Percentiles rank a stretch among this genome's conserved stretches.
phyloP scores from a whole-genome alignment of 2,113 vertebrate species.

The Damaliscus lunatus region DNA sequence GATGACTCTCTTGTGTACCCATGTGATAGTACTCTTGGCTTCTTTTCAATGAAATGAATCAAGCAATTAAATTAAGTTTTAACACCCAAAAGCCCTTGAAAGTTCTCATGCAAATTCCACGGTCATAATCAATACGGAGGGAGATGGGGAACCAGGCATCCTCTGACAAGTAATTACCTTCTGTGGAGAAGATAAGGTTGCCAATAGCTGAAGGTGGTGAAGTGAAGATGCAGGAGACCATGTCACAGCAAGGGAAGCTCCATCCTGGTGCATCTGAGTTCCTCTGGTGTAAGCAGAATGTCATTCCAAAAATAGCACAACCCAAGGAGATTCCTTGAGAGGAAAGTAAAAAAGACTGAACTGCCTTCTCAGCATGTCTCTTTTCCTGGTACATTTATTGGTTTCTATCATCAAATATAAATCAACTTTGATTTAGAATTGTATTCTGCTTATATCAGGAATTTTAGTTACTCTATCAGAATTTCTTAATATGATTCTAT shows the following conservation, averaged over 20 bases:
- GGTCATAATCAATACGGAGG: background rate
- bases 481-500: background rate
- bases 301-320: constrained; percentile 54
- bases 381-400: constrained; percentile 32
- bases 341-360: background rate
- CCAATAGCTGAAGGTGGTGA: background rate
- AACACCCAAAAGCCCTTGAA: background rate
- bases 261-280: constrained; percentile 29
- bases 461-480: constrained; percentile 23
- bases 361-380: constrained; percentile 52
- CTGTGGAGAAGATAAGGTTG: background rate
- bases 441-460: constrained; percentile 37
- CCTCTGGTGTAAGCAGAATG: constrained; percentile 60
- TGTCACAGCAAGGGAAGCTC: background rate
- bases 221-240: background rate
- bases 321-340: constrained; percentile 56
- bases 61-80: constrained; percentile 19
- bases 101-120: background rate
- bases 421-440: constrained; percentile 48
- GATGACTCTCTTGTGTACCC: background rate
- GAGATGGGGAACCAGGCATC: background rate
- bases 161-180: constrained; percentile 14
- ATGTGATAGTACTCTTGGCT: background rate
- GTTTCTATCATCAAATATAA: constrained; percentile 57
- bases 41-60: constrained; percentile 3